Percentiles rank a stretch among this genome's conserved stretches.
phyloP scores from a whole-genome alignment of 2,797 vertebrate species.

The Anabacerthia variegaticeps region DNA sequence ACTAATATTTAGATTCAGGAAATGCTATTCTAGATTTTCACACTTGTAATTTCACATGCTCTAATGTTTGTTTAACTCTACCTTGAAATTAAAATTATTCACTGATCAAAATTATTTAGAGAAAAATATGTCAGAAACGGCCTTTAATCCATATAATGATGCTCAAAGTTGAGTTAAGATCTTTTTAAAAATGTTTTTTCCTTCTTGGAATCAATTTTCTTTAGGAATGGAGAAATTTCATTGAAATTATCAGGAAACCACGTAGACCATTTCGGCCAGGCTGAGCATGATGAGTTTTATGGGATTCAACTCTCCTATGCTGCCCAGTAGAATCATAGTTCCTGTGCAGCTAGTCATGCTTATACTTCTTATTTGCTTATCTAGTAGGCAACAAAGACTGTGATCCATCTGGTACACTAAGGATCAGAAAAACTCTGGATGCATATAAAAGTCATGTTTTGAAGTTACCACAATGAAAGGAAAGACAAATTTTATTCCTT shows the following conservation, averaged over 20 bases:
- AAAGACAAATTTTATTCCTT: background rate
- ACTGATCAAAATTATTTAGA: background rate
- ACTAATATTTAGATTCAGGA: background rate
- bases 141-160: background rate
- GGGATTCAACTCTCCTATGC: background rate
- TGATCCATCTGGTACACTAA: background rate
- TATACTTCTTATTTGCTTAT: background rate
- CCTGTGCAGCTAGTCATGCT: background rate
- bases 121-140: background rate
- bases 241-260: background rate
- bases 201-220: background rate
- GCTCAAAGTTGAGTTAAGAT: accelerated
- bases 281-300: background rate
- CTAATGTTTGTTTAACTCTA: background rate
- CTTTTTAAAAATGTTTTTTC: background rate
- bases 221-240: background rate
- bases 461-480: background rate
- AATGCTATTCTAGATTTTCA: background rate
- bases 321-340: background rate
- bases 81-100: background rate
- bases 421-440: background rate
- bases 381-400: background rate
- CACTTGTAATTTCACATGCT: background rate
- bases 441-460: background rate
- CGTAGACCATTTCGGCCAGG: background rate